A percentile compares a stretch with the other conserved stretches of the same genome.
Evolutionary conservation across 2,888 invertebrate genomes (phyloP).

Genomic region (Tetheella fluctuosa): DNA sequence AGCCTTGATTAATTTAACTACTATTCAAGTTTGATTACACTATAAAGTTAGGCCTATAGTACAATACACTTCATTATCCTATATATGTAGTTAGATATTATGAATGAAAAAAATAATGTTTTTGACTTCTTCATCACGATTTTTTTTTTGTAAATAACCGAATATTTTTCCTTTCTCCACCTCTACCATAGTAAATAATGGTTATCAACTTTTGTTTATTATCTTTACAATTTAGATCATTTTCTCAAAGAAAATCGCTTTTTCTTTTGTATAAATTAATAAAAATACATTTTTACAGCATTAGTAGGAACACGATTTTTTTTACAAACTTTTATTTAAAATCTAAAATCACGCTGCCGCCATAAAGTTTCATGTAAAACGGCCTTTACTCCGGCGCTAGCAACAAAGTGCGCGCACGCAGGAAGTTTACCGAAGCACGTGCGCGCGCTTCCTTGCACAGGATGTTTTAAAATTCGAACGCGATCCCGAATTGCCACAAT

Average conservation of each 20-base stretch:
- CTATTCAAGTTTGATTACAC: not conserved
- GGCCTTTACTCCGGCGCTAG: slow-evolving; percentile 14
- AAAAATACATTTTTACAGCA: not conserved
- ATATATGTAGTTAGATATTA: too few relatives aligned
- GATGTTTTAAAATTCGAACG: slow-evolving; percentile 78
- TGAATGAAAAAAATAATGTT: too few relatives aligned
- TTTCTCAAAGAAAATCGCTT: too few relatives aligned
- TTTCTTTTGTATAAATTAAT: too few relatives aligned
- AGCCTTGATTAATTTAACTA: slow-evolving; percentile 1
- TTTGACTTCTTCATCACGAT: too few relatives aligned
- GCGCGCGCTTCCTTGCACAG: slow-evolving; percentile 75
- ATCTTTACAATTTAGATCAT: too few relatives aligned
- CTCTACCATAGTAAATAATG: too few relatives aligned
- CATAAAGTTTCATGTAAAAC: slow-evolving; percentile 2
- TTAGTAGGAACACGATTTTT: not conserved
- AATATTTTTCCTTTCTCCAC: too few relatives aligned
- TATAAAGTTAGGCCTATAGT: not conserved
- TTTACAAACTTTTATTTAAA: not conserved
- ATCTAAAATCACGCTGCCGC: not conserved
- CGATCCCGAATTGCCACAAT: slow-evolving; percentile 43
- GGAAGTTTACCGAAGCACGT: slow-evolving; percentile 78
- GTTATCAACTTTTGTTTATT: too few relatives aligned
- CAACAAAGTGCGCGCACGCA: slow-evolving; percentile 50
- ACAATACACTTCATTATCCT: not conserved
- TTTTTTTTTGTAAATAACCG: too few relatives aligned